Base-by-base conservation (phyloP, 2,113 vertebrate species). In the Brachypteracias leptosomus region DNA sequence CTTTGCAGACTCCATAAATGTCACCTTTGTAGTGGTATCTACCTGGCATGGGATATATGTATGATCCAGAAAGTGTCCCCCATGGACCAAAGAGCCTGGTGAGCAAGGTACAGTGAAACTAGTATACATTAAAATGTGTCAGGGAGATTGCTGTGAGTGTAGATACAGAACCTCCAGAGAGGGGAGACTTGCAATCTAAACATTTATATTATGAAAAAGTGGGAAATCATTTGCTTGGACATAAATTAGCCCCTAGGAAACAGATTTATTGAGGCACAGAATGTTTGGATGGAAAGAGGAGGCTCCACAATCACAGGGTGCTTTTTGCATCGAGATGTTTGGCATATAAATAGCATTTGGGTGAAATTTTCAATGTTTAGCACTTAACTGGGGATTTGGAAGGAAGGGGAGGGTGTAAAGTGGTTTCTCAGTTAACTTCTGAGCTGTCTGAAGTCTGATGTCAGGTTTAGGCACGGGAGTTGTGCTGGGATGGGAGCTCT, bases 171-270 rank as follows among this genome's bases (percentile, higher is more conserved):
- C 70, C 96, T 95, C 96, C 83, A 93, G 86, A 35, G n/a, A 94
- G 75, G 77, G 79, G 89, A 96, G 96, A 97, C 79, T 92, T 94
- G 90, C 93, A 97, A 94, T 97, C 95, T 98, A 97, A 98, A 98
- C 96, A 98, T 98, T 98, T 97, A 96, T 96, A 92, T 90, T 97
- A 91, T 83, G 78, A 95, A 95, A 63, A 52, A 70, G 47, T 75
- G 88, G 91, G 94, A 97, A 97, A 98, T 98, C n/a, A 92, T 97
- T 97, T 97, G 79, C 97, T 95, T 66, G 87, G 75, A 85, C 85
- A 97, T 97, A 98, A 97, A 97, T 97, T 97, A 97, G 80, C 79
- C 88, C 28, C 78, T 82, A 59, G 13, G 68, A 92, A 97, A 93
- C 96, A 96, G 97, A 95, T 98, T 98, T 98, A 97, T 97, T 97